Evolutionary conservation across 2,113 vertebrate species (phyloP), one percentile per base, ranked within the genome.

Genomic region (Microcebus ravelobensis): DNA sequence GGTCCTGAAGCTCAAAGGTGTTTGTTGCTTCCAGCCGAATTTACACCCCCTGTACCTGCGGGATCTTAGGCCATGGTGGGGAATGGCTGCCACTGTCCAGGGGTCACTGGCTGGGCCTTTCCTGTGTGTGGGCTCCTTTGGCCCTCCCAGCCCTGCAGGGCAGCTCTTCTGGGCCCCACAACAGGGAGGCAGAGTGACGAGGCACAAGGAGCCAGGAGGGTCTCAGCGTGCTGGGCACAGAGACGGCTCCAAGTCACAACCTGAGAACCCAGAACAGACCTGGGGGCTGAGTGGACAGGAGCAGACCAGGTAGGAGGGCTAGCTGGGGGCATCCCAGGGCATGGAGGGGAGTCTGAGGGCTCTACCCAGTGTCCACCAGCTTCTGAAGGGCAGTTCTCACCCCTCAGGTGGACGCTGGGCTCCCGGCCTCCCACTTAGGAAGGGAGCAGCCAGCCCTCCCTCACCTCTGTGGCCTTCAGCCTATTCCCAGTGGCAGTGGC

Each of bases 11-110:
- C n/a, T 23, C 87, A 9, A 2, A 13, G n/a, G 21, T 2, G 2
- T 50, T 23, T 36, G 57, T 36, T 67, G 71, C 39, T 89, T 84
- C 23, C 39, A 11, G 20, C 20, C 10, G 1, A 27, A 14, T 18
- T 15, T 29, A 10, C 3, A 39, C 52, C 55, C 4, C 5, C 55
- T 34, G 29, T 2, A 2, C 8, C 61, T 31, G 14, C 0, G 20
- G 29, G 42, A 23, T 17, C 17, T 39, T 25, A 55, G 13, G 45
- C n/a, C 52, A 29, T 17, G 17, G 25, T 12, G 18, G 18, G 12
- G 45, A 4, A 23, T 2, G 6, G 74, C 73, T 80, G 4, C 73
- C 42, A n/a, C 25, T 6, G 27, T 5, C 52, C 63, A 34, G 34
- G 34, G 39, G 27, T 59, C 34, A 17, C 34, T 48, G 12, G 13